A percentile compares a stretch with the other conserved stretches of the same genome.
These are phyloP conservation scores for Mayetiola destructor DNA, from an alignment of 2,888 invertebrate genomes.

Conservation along the genomic window DNA sequence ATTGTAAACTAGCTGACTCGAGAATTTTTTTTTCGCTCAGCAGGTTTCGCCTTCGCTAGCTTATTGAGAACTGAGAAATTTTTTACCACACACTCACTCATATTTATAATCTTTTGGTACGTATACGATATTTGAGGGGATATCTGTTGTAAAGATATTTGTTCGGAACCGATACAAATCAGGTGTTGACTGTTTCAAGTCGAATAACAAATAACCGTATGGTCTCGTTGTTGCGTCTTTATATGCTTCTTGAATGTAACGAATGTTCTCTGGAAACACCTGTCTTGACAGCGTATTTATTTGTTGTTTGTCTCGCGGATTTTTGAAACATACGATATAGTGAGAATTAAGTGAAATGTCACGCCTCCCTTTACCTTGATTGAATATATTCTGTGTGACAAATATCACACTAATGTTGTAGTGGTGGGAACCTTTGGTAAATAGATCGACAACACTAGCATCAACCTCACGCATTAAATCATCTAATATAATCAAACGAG, in stretches of 20 bases:
- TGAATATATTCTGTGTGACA: conserved; percentile 3
- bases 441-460: background rate
- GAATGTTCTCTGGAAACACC: background rate
- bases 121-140: conserved; percentile 6
- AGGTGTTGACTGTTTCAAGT: conserved; percentile 13
- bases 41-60: background rate
- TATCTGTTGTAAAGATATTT: background rate
- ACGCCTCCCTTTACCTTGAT: background rate
- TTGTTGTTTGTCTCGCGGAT: background rate
- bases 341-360: conserved; percentile 6
- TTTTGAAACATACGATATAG: conserved; percentile 1
- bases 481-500: background rate
- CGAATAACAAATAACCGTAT: conserved; percentile 10
- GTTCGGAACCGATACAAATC: conserved; percentile 4
- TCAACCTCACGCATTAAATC: background rate
- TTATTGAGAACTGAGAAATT: background rate
- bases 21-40: no score
- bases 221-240: background rate
- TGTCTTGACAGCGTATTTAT: background rate
- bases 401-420: background rate
- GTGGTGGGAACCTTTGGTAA: conserved; percentile 1
- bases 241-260: background rate
- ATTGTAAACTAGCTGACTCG: no score
- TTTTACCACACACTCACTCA: background rate
- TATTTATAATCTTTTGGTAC: background rate